Conservation (phyloP, 2,113 vertebrate species). For the Oryzias javanicus region DNA sequence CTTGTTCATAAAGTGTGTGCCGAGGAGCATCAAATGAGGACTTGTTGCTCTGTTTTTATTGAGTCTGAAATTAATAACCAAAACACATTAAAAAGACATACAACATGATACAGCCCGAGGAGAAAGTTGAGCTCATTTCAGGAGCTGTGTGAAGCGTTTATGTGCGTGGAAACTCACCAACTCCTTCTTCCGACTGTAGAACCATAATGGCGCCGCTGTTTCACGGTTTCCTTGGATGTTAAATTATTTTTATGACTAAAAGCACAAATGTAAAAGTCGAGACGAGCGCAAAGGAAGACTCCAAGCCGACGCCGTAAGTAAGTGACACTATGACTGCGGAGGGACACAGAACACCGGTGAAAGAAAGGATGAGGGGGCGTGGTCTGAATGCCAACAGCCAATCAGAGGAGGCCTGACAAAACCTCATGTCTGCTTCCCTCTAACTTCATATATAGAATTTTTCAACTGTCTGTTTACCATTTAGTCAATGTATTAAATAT, state of each 20-base stretch:
- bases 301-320: conserved; percentile 10
- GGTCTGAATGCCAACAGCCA: conserved; percentile 30
- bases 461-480: too few relatives aligned
- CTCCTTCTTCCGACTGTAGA: conserved; percentile 71
- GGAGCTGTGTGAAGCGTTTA: conserved; percentile 25
- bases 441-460: too few relatives aligned
- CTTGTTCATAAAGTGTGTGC: conserved; percentile 44
- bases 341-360: conserved; percentile 35
- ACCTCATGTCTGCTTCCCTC: background rate
- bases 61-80: background rate
- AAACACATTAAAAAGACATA: background rate
- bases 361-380: conserved; percentile 29
- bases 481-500: too few relatives aligned
- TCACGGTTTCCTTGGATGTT: fast-evolving
- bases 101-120: background rate
- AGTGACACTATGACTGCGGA: conserved; percentile 40
- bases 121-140: conserved; percentile 25
- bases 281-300: background rate
- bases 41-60: conserved; percentile 22
- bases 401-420: conserved; percentile 23
- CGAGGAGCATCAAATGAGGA: conserved; percentile 23
- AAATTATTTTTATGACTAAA: background rate
- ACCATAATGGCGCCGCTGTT: conserved; percentile 46
- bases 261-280: conserved; percentile 2
- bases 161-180: conserved; percentile 63